Conservation (phyloP, 1,140 invertebrate genomes). For the Aphidius ervi region DNA sequence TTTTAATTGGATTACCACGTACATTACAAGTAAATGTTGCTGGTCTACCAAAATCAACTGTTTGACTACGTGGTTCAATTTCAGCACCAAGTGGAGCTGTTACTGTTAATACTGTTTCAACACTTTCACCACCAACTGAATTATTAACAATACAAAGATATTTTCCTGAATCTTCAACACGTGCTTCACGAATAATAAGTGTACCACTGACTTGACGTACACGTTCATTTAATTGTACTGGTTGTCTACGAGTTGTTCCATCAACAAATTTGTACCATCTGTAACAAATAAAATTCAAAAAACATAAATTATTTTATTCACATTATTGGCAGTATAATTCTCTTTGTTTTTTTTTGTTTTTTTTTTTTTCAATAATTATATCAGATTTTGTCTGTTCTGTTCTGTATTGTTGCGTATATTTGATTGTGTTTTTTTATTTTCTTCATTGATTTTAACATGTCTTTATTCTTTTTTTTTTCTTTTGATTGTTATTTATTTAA, state of each 20-base stretch:
- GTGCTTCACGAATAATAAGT: constrained; percentile 83
- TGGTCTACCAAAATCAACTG: constrained; percentile 86
- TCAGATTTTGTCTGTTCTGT: no score
- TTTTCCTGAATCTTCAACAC: constrained; percentile 88
- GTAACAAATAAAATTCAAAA: constrained; percentile 52
- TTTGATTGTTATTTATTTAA: no score
- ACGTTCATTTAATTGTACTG: constrained; percentile 78
- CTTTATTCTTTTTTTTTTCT: no score
- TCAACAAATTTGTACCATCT: constrained; percentile 94
- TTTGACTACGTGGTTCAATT: constrained; percentile 86
- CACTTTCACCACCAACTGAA: constrained; percentile 86
- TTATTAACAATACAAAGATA: constrained; percentile 94
- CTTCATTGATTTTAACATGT: no score
- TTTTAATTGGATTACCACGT: constrained; percentile 85
- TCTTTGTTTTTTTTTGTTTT: no score
- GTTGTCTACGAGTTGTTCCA: constrained; percentile 75
- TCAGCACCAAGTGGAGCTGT: constrained; percentile 82
- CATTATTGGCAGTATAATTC: no score
- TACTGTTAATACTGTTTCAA: constrained; percentile 87
- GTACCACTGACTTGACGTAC: constrained; percentile 93
- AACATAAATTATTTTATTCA: background rate
- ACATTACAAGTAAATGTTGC: constrained; percentile 87
- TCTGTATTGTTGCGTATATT: no score
- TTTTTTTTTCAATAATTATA: no score
- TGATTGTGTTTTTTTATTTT: no score